Evolutionary conservation across 1,140 invertebrate species (phyloP).

Genomic region (Penaeus indicus): DNA sequence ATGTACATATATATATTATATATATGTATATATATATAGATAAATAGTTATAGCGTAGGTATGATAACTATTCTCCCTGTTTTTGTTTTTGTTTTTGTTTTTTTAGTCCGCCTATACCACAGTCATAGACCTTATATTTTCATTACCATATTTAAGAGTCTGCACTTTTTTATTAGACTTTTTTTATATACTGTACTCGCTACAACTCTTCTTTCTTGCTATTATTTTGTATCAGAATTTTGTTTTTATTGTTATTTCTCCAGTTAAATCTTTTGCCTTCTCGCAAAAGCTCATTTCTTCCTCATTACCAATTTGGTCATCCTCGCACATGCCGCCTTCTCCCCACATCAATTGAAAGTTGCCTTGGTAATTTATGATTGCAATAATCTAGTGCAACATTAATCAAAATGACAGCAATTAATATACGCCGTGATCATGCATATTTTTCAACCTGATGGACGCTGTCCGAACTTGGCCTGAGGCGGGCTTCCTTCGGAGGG

Average conservation of each 20-base stretch:
- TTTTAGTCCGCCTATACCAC: too few relatives aligned
- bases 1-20: too few relatives aligned
- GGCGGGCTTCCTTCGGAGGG: constrained; percentile 40
- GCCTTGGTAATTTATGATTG: constrained; percentile 64
- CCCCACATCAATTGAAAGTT: constrained; percentile 62
- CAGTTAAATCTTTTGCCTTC: not conserved
- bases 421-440: constrained; percentile 63
- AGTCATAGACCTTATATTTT: too few relatives aligned
- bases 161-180: not conserved
- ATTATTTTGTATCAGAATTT: not conserved
- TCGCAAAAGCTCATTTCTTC: not conserved
- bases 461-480: constrained; percentile 35
- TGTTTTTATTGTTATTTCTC: constrained; percentile 21
- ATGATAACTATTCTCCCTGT: too few relatives aligned
- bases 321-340: constrained; percentile 39
- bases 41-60: too few relatives aligned
- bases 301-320: constrained; percentile 30
- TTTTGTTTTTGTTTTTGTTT: too few relatives aligned
- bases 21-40: too few relatives aligned
- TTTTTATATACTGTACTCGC: not conserved
- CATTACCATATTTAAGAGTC: not conserved
- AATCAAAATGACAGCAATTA: constrained; percentile 66
- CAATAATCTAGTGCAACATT: constrained; percentile 66
- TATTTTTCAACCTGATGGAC: constrained; percentile 61
- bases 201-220: constrained; percentile 13